Conservation (phyloP, 2,113 vertebrate genomes). For the Columba livia region DNA sequence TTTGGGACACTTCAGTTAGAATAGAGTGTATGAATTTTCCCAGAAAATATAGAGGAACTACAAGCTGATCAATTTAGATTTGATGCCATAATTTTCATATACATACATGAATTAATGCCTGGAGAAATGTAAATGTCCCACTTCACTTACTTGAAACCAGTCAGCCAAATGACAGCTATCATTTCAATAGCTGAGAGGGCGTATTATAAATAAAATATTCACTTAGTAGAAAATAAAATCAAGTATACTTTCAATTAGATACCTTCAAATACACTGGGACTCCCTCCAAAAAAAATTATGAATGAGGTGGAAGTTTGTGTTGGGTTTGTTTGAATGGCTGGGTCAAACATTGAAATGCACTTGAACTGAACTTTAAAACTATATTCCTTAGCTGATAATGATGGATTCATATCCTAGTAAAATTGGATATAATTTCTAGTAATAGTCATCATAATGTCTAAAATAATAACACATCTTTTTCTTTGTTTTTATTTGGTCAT, state of each 20-base stretch:
- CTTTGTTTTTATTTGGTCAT: background rate
- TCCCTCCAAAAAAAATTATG: background rate
- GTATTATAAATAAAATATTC: background rate
- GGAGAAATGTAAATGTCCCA: background rate
- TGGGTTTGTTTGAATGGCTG: background rate
- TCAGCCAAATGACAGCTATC: background rate
- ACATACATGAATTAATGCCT: background rate
- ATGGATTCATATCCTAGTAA: background rate
- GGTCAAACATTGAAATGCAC: background rate
- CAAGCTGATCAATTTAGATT: background rate
- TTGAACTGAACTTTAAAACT: background rate
- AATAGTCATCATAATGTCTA: background rate
- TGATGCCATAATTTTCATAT: background rate
- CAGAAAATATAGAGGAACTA: background rate
- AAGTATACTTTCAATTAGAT: background rate
- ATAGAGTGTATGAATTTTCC: background rate
- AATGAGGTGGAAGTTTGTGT: background rate
- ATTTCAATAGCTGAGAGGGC: background rate
- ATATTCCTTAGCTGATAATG: background rate
- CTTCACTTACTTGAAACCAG: rapidly evolving
- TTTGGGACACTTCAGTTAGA: background rate
- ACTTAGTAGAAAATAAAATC: background rate
- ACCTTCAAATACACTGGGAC: background rate
- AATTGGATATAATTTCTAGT: background rate
- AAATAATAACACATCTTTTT: background rate